These are phyloP conservation scores for Epizoanthus ramosus DNA, from an alignment of 92 coral and sea anemone genomes.

Conservation along the genomic window DNA sequence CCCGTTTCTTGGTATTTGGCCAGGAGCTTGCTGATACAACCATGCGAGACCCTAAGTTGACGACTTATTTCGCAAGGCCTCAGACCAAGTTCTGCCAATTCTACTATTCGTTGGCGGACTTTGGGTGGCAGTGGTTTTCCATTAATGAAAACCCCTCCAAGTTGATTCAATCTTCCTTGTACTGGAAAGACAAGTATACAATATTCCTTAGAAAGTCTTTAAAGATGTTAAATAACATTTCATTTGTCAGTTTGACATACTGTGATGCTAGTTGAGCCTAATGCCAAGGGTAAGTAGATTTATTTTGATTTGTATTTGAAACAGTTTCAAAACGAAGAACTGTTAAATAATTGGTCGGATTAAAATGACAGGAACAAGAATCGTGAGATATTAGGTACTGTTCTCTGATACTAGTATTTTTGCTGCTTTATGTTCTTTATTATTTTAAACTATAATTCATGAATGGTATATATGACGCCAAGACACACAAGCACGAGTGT, in stretches of 20 bases:
- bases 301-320: too few relatives aligned
- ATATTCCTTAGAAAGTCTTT: not conserved
- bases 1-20: constrained; percentile 98
- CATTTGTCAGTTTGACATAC: not conserved
- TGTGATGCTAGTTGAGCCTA: not conserved
- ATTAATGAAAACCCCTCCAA: constrained; percentile 96
- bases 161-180: constrained; percentile 91
- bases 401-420: too few relatives aligned
- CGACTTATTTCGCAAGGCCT: constrained; percentile 98
- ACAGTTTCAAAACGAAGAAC: too few relatives aligned
- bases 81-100: constrained; percentile 85
- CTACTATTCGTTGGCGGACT: constrained; percentile 88
- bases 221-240: not conserved
- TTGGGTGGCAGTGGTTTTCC: constrained; percentile 93
- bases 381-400: too few relatives aligned
- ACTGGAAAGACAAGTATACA: constrained; percentile 53
- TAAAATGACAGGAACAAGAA: too few relatives aligned
- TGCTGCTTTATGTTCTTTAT: too few relatives aligned
- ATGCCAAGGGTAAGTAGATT: too few relatives aligned
- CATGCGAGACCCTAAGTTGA: constrained; percentile 93
- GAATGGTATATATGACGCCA: too few relatives aligned
- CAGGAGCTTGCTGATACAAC: constrained; percentile 93
- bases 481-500: too few relatives aligned
- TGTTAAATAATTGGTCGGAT: too few relatives aligned
- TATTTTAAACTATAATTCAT: too few relatives aligned